A percentile compares a stretch with the other conserved stretches of the same genome.
Conservation (phyloP, 2,888 invertebrate species). For the Fabriciana adippe region DNA sequence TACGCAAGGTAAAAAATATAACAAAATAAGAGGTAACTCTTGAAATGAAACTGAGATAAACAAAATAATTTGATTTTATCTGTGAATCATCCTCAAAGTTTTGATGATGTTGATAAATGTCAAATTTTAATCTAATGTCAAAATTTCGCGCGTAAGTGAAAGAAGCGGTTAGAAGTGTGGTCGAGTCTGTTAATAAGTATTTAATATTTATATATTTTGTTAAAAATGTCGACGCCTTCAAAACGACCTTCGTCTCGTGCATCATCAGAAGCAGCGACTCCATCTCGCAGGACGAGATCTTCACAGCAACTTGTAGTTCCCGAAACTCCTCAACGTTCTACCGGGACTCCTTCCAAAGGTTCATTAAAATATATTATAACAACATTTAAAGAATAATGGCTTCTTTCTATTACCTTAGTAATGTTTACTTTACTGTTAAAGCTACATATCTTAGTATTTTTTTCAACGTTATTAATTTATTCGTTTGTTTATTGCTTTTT, state of each 20-base stretch:
- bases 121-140: constrained; percentile 22
- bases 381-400: no score
- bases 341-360: constrained; percentile 73
- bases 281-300: constrained; percentile 68
- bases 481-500: constrained; percentile 5
- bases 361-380: no score
- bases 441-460: background rate
- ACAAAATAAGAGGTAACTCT: background rate
- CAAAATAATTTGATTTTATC: background rate
- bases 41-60: background rate
- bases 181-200: background rate
- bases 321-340: constrained; percentile 75
- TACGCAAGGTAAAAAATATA: background rate
- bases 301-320: constrained; percentile 76
- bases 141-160: constrained; percentile 33
- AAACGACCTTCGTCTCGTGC: constrained; percentile 72
- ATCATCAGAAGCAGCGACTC: constrained; percentile 74
- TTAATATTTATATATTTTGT: background rate
- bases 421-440: background rate
- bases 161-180: background rate
- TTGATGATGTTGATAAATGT: constrained; percentile 23
- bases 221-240: constrained; percentile 69
- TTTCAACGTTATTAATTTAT: background rate
- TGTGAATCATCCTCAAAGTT: no score
- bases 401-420: background rate